phyloP scores from a whole-genome alignment of 2,113 vertebrate species.

The Felis catus region DNA sequence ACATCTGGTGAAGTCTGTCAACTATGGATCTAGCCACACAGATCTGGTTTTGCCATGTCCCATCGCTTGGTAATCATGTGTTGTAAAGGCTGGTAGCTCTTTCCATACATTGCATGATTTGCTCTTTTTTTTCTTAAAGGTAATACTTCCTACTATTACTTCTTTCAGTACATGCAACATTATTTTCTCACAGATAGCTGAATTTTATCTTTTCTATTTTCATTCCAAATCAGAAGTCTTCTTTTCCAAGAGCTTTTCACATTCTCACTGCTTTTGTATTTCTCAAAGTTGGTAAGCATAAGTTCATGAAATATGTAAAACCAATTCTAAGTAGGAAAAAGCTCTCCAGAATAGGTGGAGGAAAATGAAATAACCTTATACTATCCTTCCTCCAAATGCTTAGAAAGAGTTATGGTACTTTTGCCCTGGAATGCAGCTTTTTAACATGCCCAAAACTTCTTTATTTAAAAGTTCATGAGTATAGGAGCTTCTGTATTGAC shows the following conservation, averaged over 20 bases:
- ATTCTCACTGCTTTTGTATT: not conserved
- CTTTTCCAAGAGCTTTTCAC: not conserved
- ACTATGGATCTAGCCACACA: not conserved
- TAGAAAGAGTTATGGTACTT: not conserved
- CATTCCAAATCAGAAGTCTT: not conserved
- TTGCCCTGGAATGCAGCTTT: not conserved
- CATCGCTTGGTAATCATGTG: not conserved
- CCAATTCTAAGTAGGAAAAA: not conserved
- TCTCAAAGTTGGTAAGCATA: not conserved
- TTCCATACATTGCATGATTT: not conserved
- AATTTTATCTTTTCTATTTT: slow-evolving; percentile 9
- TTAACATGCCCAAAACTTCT: not conserved
- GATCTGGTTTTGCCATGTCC: not conserved
- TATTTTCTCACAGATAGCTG: not conserved
- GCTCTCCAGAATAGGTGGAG: not conserved
- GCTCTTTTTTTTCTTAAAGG: not conserved
- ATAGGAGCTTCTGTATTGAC: not conserved
- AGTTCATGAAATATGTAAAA: not conserved
- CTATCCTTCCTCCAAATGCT: not conserved
- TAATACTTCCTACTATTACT: not conserved
- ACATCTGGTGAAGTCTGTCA: not conserved
- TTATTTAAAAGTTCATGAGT: slow-evolving; percentile 31
- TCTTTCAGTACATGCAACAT: not conserved
- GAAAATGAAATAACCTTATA: not conserved
- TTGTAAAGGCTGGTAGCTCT: not conserved